A percentile compares a stretch with the other conserved stretches of the same genome.
These are phyloP conservation scores for Lithophane semibrunnea DNA, from an alignment of 2,888 invertebrate genomes.

Conservation along the genomic window DNA sequence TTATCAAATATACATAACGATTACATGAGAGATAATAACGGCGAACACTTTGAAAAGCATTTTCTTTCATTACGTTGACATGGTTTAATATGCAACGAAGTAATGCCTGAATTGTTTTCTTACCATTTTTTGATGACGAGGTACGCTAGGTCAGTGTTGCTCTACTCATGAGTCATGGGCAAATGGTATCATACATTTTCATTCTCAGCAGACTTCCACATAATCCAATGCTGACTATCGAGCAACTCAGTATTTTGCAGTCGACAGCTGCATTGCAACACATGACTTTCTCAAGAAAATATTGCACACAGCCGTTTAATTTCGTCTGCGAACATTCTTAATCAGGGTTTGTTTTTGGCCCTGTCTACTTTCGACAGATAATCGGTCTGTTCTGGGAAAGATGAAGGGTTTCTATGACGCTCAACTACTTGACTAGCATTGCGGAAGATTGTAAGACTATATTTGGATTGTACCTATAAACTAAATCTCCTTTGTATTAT, in stretches of 20 bases:
- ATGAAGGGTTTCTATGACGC: not conserved
- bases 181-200: not conserved
- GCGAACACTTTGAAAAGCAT: constrained; percentile 37
- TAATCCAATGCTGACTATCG: not conserved
- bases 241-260: not conserved
- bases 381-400: not conserved
- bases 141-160: constrained; percentile 4
- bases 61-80: constrained; percentile 46
- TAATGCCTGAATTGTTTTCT: not conserved
- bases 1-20: constrained; percentile 64
- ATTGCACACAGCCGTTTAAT: not conserved
- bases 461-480: too few relatives aligned
- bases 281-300: not conserved
- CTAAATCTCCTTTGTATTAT: too few relatives aligned
- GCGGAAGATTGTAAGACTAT: too few relatives aligned
- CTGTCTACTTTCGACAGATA: not conserved
- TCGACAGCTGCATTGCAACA: not conserved
- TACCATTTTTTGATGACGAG: constrained; percentile 11
- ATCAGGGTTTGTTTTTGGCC: not conserved
- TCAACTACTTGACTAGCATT: too few relatives aligned
- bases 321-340: not conserved
- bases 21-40: constrained; percentile 65
- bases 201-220: not conserved
- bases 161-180: not conserved
- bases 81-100: constrained; percentile 22